Conservation (phyloP, 2,113 vertebrate species). For the Calidris pugnax region DNA sequence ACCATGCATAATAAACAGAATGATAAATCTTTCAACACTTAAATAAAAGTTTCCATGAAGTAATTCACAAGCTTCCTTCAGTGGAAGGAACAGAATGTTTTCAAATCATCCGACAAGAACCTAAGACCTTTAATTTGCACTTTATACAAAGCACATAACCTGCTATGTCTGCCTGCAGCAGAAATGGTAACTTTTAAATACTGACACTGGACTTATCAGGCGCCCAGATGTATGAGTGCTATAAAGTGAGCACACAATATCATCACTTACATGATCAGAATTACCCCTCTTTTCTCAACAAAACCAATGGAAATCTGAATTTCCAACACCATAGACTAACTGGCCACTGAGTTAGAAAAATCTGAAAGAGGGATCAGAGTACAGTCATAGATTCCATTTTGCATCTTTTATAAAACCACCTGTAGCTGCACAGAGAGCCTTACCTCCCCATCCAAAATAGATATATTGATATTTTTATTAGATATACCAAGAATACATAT, state of each 20-base stretch:
- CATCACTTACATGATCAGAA: neutral
- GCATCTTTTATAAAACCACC: neutral
- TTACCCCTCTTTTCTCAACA: neutral
- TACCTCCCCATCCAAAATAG: neutral
- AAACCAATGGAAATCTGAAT: neutral
- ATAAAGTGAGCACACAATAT: neutral
- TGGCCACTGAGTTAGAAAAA: neutral
- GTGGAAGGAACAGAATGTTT: neutral
- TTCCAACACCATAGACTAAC: neutral
- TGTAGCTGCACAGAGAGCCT: neutral
- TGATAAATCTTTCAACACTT: neutral
- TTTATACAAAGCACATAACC: neutral
- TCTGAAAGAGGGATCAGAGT: neutral
- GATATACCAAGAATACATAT: too few relatives aligned
- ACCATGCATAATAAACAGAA: neutral
- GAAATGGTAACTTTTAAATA: neutral
- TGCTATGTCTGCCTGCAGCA: neutral
- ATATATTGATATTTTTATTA: too few relatives aligned
- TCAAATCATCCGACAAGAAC: neutral
- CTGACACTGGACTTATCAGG: neutral
- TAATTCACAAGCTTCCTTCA: neutral
- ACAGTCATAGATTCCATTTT: neutral
- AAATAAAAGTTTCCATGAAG: neutral
- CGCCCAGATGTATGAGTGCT: neutral
- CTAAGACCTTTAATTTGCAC: neutral